Conservation (phyloP, 2,797 vertebrate genomes). For the Siniperca undulata region DNA sequence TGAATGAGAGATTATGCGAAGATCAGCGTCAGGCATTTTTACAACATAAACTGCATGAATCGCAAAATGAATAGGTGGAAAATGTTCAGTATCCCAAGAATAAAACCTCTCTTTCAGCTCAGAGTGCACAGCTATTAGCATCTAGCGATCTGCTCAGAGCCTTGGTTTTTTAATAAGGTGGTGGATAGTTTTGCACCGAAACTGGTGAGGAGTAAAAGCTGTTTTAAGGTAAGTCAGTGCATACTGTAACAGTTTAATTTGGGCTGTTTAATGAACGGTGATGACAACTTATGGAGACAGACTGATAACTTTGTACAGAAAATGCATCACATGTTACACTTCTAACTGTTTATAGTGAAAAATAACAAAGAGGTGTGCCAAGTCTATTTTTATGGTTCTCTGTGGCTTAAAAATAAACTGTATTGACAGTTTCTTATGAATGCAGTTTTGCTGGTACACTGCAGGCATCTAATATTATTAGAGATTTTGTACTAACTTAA, state of each 20-base stretch:
- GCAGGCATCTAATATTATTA: background rate
- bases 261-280: background rate
- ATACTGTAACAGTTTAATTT: background rate
- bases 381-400: background rate
- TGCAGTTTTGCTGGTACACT: background rate
- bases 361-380: background rate
- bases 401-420: background rate
- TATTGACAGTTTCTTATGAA: constrained; percentile 7
- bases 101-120: background rate
- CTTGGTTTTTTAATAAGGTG: background rate
- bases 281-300: background rate
- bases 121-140: background rate
- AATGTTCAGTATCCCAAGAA: background rate
- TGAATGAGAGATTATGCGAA: background rate
- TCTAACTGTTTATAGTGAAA: background rate
- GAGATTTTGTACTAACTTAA: background rate
- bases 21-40: background rate
- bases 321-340: constrained; percentile 10
- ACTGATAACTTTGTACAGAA: background rate
- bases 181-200: background rate
- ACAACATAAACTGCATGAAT: background rate
- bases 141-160: too few species aligned
- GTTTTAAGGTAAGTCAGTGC: background rate
- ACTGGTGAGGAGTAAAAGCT: background rate
- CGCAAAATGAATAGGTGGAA: background rate